Percentiles rank a stretch among this genome's conserved stretches.
Evolutionary conservation across 1,140 invertebrate genomes (phyloP).

Genomic region (Brachionus sp.): DNA sequence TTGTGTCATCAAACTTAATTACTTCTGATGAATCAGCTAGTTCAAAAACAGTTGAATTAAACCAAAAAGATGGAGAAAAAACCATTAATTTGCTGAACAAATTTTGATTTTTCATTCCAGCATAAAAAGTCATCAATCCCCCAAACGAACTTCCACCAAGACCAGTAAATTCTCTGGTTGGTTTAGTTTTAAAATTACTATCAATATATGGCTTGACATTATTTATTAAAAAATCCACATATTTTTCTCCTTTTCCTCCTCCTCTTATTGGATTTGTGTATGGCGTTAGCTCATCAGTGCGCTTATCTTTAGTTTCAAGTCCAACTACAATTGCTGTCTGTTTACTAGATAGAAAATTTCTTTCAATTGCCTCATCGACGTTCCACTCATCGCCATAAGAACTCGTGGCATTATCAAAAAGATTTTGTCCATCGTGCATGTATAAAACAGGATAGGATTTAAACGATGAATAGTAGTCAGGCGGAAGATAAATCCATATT

Average conservation of each 20-base stretch:
- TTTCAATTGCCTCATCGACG: conserved; percentile 29
- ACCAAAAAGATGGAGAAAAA: conserved; percentile 41
- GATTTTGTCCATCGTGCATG: conserved; percentile 34
- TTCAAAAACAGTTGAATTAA: background rate
- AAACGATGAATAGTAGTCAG: background rate
- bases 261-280: conserved; percentile 31
- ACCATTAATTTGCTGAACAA: conserved; percentile 1
- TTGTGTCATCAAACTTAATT: background rate
- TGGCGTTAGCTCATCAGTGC: conserved; percentile 25
- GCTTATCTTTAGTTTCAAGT: background rate
- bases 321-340: conserved; percentile 25
- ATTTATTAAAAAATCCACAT: conserved; percentile 32
- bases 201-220: conserved; percentile 7
- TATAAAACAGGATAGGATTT: conserved; percentile 34
- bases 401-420: background rate
- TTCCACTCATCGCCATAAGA: conserved; percentile 28
- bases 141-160: conserved; percentile 33
- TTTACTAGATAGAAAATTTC: background rate
- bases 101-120: conserved; percentile 26
- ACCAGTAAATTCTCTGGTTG: background rate
- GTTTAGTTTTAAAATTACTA: conserved; percentile 32
- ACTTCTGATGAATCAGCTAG: background rate
- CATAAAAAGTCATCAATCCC: conserved; percentile 43
- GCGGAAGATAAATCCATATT: conserved; percentile 44
- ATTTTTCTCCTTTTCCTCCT: conserved; percentile 28